Conservation (phyloP, 1,140 invertebrate genomes). For the Glomeris maerens region DNA sequence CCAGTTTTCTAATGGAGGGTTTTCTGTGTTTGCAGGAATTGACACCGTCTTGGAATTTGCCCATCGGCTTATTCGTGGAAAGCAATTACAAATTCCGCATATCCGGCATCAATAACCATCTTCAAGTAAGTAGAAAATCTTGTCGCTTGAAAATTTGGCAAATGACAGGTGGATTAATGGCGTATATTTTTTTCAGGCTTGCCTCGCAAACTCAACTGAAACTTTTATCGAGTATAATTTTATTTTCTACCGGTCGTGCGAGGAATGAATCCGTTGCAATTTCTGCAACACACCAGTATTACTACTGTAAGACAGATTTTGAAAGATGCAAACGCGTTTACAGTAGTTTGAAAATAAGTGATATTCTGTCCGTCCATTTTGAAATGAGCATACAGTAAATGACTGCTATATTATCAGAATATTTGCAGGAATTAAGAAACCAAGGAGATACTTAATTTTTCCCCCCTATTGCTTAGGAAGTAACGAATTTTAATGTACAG, state of each 20-base stretch:
- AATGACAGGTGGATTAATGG: background rate
- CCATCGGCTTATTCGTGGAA: constrained; percentile 8
- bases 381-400: too few species aligned
- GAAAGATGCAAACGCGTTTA: too few species aligned
- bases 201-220: background rate
- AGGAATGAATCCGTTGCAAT: too few species aligned
- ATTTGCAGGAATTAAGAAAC: too few species aligned
- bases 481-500: too few species aligned
- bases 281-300: too few species aligned
- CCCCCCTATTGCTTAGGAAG: too few species aligned
- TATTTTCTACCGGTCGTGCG: constrained; percentile 42
- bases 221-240: constrained; percentile 46
- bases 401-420: too few species aligned
- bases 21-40: constrained; percentile 2
- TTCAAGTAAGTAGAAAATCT: background rate
- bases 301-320: too few species aligned
- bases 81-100: constrained; percentile 8
- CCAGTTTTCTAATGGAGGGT: background rate
- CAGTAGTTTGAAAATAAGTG: too few species aligned
- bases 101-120: background rate
- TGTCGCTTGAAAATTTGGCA: background rate
- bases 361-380: too few species aligned
- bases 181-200: background rate
- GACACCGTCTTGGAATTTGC: constrained; percentile 4
- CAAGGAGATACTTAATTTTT: too few species aligned